Evolutionary conservation across 2,888 invertebrate genomes (phyloP).

Genomic region (Orthosia gothica): DNA sequence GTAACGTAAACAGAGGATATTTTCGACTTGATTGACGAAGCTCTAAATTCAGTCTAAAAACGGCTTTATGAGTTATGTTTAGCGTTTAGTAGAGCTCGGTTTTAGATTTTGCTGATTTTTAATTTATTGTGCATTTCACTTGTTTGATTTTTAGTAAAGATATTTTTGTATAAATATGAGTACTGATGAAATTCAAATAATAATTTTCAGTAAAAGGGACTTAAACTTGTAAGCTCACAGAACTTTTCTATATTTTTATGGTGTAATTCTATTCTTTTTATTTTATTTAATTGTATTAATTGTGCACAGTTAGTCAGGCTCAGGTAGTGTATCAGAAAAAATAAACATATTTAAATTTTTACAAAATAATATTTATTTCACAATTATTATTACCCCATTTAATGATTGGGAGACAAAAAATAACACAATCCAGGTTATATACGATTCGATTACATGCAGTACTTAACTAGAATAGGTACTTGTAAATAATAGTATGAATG

Average conservation of each 20-base stretch:
- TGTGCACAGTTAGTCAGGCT: background rate
- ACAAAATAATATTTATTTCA: slow-evolving; percentile 88
- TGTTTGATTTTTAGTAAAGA: accelerated
- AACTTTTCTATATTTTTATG: background rate
- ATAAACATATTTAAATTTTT: slow-evolving; percentile 69
- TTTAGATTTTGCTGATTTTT: slow-evolving; percentile 37
- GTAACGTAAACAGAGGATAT: slow-evolving; percentile 81
- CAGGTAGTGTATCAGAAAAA: slow-evolving; percentile 32
- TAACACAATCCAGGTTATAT: slow-evolving; percentile 88
- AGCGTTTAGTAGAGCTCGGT: slow-evolving; percentile 48
- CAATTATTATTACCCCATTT: slow-evolving; percentile 76
- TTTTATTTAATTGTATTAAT: too few relatives aligned
- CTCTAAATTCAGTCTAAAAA: slow-evolving; percentile 68
- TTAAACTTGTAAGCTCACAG: background rate
- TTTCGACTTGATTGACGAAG: slow-evolving; percentile 82
- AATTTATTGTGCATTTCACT: background rate
- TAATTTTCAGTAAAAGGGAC: background rate
- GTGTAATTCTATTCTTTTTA: background rate
- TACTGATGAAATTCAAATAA: background rate
- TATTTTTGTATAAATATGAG: background rate
- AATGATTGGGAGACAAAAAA: slow-evolving; percentile 75
- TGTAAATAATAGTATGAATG: slow-evolving; percentile 77
- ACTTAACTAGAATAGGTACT: slow-evolving; percentile 80
- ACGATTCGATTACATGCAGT: slow-evolving; percentile 83
- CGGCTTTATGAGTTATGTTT: slow-evolving; percentile 74